Evolutionary conservation across 2,888 invertebrate species (phyloP).

Genomic region (Taenaris catops): DNA sequence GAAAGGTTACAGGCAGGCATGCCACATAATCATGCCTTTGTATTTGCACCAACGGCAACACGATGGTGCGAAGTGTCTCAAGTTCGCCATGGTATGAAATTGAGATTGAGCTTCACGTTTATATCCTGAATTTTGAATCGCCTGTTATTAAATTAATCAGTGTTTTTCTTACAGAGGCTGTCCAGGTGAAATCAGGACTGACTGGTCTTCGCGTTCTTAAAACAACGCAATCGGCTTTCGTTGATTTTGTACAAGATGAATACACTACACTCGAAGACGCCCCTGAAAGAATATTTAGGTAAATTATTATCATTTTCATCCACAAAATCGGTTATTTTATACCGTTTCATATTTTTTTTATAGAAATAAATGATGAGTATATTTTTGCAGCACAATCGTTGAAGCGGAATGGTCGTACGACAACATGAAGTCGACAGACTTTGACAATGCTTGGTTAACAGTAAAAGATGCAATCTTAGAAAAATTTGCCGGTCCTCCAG

Average conservation of each 20-base stretch:
- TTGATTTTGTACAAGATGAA: slow-evolving; percentile 89
- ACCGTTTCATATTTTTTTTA: background rate
- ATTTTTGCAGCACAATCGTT: slow-evolving; percentile 83
- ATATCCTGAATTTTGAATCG: too few relatives aligned
- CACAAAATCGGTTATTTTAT: background rate
- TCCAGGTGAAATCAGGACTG: slow-evolving; percentile 84
- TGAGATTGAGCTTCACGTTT: too few relatives aligned
- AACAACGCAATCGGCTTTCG: slow-evolving; percentile 90
- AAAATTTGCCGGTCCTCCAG: slow-evolving; percentile 88
- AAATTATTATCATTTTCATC: background rate
- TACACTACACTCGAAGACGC: slow-evolving; percentile 87
- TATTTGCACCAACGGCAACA: slow-evolving; percentile 83
- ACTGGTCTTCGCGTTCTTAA: slow-evolving; percentile 86
- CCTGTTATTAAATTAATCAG: too few relatives aligned
- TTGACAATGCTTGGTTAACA: slow-evolving; percentile 84
- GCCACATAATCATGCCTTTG: slow-evolving; percentile 88
- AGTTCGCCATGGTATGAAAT: slow-evolving; percentile 81
- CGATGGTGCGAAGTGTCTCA: slow-evolving; percentile 85
- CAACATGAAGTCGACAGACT: slow-evolving; percentile 81
- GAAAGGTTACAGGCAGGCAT: slow-evolving; percentile 79
- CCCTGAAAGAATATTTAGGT: slow-evolving; percentile 85
- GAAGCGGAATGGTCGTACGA: slow-evolving; percentile 88
- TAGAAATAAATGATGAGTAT: too few relatives aligned
- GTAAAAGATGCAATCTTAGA: slow-evolving; percentile 86
- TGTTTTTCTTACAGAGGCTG: slow-evolving; percentile 49